phyloP scores from a whole-genome alignment of 2,888 invertebrate genomes.

The Pilophorus perplexus region DNA sequence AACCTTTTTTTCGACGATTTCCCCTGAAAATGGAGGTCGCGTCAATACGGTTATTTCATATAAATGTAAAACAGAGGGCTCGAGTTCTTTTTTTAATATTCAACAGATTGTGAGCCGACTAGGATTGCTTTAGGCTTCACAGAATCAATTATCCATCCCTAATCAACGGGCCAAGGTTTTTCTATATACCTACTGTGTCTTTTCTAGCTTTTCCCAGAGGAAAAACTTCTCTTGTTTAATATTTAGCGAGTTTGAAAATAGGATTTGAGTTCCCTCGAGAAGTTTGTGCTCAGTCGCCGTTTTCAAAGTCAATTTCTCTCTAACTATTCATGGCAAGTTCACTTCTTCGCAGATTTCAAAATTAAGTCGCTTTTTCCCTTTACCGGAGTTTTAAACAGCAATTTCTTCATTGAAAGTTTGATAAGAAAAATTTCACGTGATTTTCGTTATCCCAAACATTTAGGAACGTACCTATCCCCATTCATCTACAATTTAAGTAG shows the following conservation, averaged over 20 bases:
- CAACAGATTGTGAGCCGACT: constrained; percentile 25
- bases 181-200: too few species aligned
- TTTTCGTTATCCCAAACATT: too few species aligned
- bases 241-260: constrained; percentile 11
- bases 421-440: too few species aligned
- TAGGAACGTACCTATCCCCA: too few species aligned
- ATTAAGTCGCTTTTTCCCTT: too few species aligned
- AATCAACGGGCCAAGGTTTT: constrained; percentile 21
- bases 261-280: not conserved
- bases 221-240: constrained; percentile 3
- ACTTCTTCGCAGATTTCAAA: too few species aligned
- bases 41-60: constrained; percentile 40
- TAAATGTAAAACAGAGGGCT: constrained; percentile 36
- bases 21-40: constrained; percentile 25
- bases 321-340: too few species aligned
- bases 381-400: too few species aligned
- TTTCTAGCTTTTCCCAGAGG: too few species aligned
- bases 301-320: constrained; percentile 4
- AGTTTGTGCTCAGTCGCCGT: not conserved
- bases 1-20: constrained; percentile 8
- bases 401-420: too few species aligned
- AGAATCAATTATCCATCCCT: constrained; percentile 38
- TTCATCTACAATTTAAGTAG: too few species aligned
- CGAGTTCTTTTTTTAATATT: constrained; percentile 30
- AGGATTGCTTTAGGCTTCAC: too few species aligned